These are phyloP conservation scores for Neoascia interrupta DNA, from an alignment of 2,888 invertebrate species.

Conservation along the genomic window DNA sequence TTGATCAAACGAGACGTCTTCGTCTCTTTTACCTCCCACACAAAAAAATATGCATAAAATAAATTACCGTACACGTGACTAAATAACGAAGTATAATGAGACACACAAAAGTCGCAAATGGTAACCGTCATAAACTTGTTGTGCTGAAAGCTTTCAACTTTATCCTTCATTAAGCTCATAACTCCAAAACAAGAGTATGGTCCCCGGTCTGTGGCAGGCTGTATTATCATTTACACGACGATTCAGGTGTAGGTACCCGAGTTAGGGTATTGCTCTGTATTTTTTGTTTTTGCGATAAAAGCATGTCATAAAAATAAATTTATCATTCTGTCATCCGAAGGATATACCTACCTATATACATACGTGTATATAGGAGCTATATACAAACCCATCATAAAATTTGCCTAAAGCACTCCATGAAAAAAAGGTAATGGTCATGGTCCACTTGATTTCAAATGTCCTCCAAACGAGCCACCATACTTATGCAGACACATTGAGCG, in stretches of 20 bases:
- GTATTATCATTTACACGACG: slow-evolving; percentile 18
- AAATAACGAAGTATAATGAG: not conserved
- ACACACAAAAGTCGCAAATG: slow-evolving; percentile 13
- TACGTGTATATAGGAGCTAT: no score
- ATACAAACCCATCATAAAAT: slow-evolving; percentile 61
- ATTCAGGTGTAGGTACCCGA: slow-evolving; percentile 33
- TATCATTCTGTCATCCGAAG: slow-evolving; percentile 58
- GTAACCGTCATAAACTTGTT: slow-evolving; percentile 18
- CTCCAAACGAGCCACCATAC: not conserved
- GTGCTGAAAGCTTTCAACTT: slow-evolving; percentile 1
- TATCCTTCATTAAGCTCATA: slow-evolving; percentile 41
- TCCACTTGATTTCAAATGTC: slow-evolving; percentile 46
- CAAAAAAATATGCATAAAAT: not conserved
- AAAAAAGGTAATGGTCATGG: slow-evolving; percentile 54
- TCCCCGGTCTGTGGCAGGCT: not conserved
- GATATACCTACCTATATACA: no score
- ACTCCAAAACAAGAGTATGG: slow-evolving; percentile 3
- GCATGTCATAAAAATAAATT: slow-evolving; percentile 60
- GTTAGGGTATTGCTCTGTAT: slow-evolving; percentile 10
- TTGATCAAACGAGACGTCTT: no score
- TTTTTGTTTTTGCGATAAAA: slow-evolving; percentile 47
- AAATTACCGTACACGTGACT: not conserved
- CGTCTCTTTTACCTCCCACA: not conserved
- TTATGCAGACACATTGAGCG: not conserved
- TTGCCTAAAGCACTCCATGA: slow-evolving; percentile 52